Evolutionary conservation across 2,113 vertebrate genomes (phyloP), one percentile per base, ranked within the genome.

Genomic region (Empidonax alnorum): DNA sequence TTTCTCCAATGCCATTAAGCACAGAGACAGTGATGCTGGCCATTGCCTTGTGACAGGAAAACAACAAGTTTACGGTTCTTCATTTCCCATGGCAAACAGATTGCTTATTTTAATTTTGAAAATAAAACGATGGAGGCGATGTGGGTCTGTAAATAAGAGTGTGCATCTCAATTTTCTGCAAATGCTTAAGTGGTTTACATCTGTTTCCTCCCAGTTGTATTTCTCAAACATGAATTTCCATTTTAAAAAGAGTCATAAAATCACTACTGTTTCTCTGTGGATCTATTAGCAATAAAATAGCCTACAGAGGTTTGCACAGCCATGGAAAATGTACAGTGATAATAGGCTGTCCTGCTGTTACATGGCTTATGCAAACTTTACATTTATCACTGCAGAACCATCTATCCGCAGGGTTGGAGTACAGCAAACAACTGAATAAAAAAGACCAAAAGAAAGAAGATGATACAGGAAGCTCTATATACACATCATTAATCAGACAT

Each of bases 261-360:
- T 97, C 98, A 98, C 97, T 97, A 98, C 97, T 98, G 98, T 98
- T 98, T 98, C 98, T 98, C 98, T 98, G 97, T 97, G 98, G 98
- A 98, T 98, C 98, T 98, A 98, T 98, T 98, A 98, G 98, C 98
- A 98, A 98, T 98, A 98, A 98, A 98, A 98, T 98, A 98, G 98
- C 98, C 98, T 98, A 98, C 98, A 98, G 98, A 98, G 98, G 98
- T 98, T 98, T 98, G 98, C 98, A 98, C 98, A 98, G 98, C 98
- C 98, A 98, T 98, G 98, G 98, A 98, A 98, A 98, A 98, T 98
- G 98, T 98, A 98, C 98, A 96, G 98, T 98, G 98, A 98, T 98
- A 98, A 98, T 98, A 98, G 98, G 98, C 97, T 98, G 98, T 97
- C 98, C 98, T 98, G 98, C 98, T 98, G 98, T 98, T 98, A 97